These are phyloP conservation scores for Galago senegalensis DNA, from an alignment of 2,797 vertebrate species.

Conservation along the genomic window DNA sequence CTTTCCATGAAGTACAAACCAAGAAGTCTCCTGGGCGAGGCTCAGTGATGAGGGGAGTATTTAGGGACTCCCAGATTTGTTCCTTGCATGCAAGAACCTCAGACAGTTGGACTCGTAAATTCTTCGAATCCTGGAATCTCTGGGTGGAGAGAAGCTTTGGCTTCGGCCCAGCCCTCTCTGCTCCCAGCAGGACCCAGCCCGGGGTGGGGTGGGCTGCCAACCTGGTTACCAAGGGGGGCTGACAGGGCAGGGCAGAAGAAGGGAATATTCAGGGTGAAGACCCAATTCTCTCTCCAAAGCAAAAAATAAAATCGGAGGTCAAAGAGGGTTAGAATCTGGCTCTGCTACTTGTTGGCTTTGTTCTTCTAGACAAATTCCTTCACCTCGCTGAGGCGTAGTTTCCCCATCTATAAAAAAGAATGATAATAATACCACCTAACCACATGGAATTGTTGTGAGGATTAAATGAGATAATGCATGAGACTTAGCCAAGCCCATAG, in stretches of 20 bases:
- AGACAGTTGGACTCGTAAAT: conserved; percentile 73
- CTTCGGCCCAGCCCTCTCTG: neutral
- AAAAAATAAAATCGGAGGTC: conserved; percentile 51
- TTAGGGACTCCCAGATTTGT: conserved; percentile 49
- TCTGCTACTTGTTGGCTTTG: conserved; percentile 42
- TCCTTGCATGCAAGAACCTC: conserved; percentile 52
- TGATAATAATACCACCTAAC: conserved; percentile 2
- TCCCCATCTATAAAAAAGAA: conserved; percentile 50
- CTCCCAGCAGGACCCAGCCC: neutral
- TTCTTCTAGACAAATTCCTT: conserved; percentile 55
- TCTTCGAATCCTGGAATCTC: conserved; percentile 73
- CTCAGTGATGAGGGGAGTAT: neutral
- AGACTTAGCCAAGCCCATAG: conserved; percentile 34
- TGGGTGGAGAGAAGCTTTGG: conserved; percentile 66
- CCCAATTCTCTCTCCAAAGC: neutral
- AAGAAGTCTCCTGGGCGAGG: neutral
- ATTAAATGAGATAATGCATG: conserved; percentile 22
- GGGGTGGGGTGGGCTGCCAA: neutral
- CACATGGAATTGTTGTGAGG: neutral
- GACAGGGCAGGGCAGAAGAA: neutral
- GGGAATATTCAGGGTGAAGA: neutral
- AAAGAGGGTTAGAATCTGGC: neutral
- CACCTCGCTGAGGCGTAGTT: conserved; percentile 24
- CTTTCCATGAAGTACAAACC: neutral
- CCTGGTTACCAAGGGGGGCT: neutral